Percentiles rank a stretch among this genome's conserved stretches.
Evolutionary conservation across 2,113 vertebrate species (phyloP).

Genomic region (Platichthys stellatus): DNA sequence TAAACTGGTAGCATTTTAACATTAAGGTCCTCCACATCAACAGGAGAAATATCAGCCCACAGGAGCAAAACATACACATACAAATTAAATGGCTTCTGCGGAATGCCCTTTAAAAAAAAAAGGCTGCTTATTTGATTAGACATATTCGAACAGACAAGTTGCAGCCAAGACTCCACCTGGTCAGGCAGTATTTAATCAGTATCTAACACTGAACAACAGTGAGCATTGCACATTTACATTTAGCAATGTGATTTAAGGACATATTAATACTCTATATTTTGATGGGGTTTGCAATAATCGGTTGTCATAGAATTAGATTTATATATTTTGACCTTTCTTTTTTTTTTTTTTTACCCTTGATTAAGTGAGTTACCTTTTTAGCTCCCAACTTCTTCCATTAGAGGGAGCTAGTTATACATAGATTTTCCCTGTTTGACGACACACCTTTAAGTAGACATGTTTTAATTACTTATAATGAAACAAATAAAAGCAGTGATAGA

Average conservation of each 20-base stretch:
- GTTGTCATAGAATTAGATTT: neutral
- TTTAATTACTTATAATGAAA: neutral
- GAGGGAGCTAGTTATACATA: slow-evolving; percentile 61
- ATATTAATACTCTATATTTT: slow-evolving; percentile 19
- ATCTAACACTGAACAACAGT: neutral
- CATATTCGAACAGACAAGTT: slow-evolving; percentile 23
- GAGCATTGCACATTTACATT: slow-evolving; percentile 5
- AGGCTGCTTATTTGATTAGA: neutral
- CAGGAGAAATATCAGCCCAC: neutral
- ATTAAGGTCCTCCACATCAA: slow-evolving; percentile 10
- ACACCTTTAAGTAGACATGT: slow-evolving; percentile 7
- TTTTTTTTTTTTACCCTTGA: neutral
- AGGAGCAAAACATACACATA: slow-evolving; percentile 1
- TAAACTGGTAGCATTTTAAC: slow-evolving; percentile 48
- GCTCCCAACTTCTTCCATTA: slow-evolving; percentile 46
- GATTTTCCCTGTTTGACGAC: neutral
- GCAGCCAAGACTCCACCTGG: slow-evolving; percentile 1
- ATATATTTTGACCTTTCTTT: neutral
- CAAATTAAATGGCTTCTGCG: slow-evolving; percentile 17
- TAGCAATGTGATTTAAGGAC: slow-evolving; percentile 7
- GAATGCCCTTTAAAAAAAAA: neutral
- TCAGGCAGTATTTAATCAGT: slow-evolving; percentile 13
- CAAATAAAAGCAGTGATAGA: neutral
- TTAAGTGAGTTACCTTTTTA: slow-evolving; percentile 21
- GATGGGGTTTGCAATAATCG: neutral